Conservation (phyloP, 2,797 vertebrate genomes). For the Rallus crepitans region DNA sequence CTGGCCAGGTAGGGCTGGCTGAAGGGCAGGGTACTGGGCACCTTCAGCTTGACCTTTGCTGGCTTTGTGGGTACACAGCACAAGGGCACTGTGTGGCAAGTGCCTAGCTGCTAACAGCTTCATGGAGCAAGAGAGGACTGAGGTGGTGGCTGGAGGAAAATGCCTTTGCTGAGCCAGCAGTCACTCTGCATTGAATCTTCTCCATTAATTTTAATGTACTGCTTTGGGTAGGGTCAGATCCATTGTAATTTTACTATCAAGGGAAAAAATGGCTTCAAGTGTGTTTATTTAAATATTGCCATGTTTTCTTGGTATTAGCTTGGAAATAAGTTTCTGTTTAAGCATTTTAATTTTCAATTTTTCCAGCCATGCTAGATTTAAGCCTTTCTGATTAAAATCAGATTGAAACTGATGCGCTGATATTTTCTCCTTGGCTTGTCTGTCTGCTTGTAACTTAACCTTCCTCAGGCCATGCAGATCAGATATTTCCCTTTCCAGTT, state of each 20-base stretch:
- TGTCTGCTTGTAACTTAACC: not conserved
- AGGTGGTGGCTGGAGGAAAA: not conserved
- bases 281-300: not conserved
- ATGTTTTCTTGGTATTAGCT: not conserved
- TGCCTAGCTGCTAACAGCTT: not conserved
- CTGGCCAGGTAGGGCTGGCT: not conserved
- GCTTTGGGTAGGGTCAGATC: not conserved
- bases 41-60: not conserved
- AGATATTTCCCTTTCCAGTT: not conserved
- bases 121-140: not conserved
- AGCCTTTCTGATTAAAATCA: not conserved
- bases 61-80: not conserved
- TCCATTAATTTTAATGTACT: not conserved
- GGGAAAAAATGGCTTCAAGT: not conserved
- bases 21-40: not conserved
- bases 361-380: not conserved
- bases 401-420: not conserved
- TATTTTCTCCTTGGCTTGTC: not conserved
- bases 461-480: not conserved
- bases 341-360: not conserved
- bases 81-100: not conserved
- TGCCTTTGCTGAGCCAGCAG: not conserved
- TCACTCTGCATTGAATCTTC: not conserved
- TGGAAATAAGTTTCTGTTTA: constrained; percentile 1
- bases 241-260: not conserved